These are phyloP conservation scores for Eupeodes luniger DNA, from an alignment of 2,888 invertebrate genomes.

Conservation along the genomic window DNA sequence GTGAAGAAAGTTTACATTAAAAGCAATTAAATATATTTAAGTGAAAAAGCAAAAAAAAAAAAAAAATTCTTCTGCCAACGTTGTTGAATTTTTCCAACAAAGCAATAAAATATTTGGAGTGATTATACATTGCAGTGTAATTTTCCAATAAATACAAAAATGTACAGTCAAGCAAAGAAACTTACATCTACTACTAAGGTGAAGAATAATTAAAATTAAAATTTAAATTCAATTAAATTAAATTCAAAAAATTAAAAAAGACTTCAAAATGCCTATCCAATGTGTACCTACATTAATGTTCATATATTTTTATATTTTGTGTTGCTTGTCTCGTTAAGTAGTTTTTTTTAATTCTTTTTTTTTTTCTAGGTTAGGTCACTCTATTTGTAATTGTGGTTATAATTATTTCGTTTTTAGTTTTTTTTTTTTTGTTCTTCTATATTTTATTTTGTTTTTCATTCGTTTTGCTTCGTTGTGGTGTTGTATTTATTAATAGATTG, in stretches of 20 bases:
- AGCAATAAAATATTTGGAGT: slow-evolving; percentile 34
- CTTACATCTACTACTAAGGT: slow-evolving; percentile 35
- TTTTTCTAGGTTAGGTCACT: slow-evolving; percentile 74
- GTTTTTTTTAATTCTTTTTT: slow-evolving; percentile 15
- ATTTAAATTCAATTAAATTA: slow-evolving; percentile 13
- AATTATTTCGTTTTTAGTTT: slow-evolving; percentile 45
- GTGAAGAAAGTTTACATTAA: slow-evolving; percentile 33
- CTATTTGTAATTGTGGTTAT: slow-evolving; percentile 75
- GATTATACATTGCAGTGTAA: slow-evolving; percentile 45
- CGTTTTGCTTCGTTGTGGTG: slow-evolving; percentile 46
- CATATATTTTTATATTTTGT: slow-evolving; percentile 50
- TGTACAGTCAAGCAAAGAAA: slow-evolving; percentile 12
- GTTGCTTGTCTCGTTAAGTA: slow-evolving; percentile 44
- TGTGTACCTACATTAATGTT: slow-evolving; percentile 10
- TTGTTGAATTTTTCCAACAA: slow-evolving; percentile 56
- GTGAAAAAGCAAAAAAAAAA: slow-evolving; percentile 36
- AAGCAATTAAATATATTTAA: slow-evolving; percentile 30
- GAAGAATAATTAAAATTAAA: slow-evolving; percentile 40
- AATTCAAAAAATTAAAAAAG: background rate
- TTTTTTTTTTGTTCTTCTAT: slow-evolving; percentile 39
- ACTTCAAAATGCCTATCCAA: slow-evolving; percentile 12
- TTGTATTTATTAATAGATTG: slow-evolving; percentile 73
- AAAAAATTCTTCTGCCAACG: slow-evolving; percentile 59
- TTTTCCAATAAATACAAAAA: slow-evolving; percentile 19
- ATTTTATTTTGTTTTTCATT: slow-evolving; percentile 40